These are phyloP conservation scores for Hemaris fuciformis DNA, from an alignment of 2,888 invertebrate species.

Conservation along the genomic window DNA sequence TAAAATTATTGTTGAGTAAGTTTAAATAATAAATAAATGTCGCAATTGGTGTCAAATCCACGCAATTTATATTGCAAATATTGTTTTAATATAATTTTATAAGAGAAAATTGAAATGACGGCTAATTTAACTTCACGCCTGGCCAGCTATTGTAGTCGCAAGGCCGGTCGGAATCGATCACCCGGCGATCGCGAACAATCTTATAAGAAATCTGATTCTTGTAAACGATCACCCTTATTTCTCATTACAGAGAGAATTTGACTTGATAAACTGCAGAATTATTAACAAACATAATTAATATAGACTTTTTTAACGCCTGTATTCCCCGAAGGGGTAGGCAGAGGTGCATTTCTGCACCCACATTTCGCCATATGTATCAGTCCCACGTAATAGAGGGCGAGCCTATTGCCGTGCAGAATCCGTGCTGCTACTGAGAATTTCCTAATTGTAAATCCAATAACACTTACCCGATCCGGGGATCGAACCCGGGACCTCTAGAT, in stretches of 20 bases:
- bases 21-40: not conserved
- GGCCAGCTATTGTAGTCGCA: not conserved
- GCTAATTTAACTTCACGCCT: slow-evolving; percentile 6
- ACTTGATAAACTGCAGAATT: too few relatives aligned
- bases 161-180: not conserved
- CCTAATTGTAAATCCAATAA: too few relatives aligned
- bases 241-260: not conserved
- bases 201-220: slow-evolving; percentile 18
- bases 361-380: too few relatives aligned
- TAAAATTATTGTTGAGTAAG: not conserved
- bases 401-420: too few relatives aligned
- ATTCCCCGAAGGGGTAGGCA: too few relatives aligned
- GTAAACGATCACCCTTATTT: slow-evolving; percentile 3
- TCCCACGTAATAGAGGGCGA: too few relatives aligned
- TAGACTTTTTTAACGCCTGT: too few relatives aligned
- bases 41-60: not conserved
- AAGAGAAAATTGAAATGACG: slow-evolving; percentile 3
- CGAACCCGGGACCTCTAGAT: too few relatives aligned
- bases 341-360: too few relatives aligned
- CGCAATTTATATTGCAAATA: slow-evolving; percentile 8
- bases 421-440: too few relatives aligned
- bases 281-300: too few relatives aligned
- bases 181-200: slow-evolving; percentile 20
- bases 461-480: too few relatives aligned
- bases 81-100: slow-evolving; percentile 5